Evolutionary conservation across 2,888 invertebrate species (phyloP).

Genomic region (Celastrina argiolus): DNA sequence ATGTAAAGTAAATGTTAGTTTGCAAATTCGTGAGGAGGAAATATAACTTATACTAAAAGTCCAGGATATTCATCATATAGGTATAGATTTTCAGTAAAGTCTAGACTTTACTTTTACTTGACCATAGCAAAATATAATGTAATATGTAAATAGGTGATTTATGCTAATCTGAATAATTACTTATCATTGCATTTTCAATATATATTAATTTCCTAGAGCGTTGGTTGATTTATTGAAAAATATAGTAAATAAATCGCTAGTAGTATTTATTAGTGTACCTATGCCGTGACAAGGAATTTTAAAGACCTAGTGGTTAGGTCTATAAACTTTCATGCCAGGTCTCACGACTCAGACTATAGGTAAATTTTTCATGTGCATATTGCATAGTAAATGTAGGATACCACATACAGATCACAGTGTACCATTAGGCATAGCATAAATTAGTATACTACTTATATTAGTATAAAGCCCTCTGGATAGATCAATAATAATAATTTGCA

Average conservation of each 20-base stretch:
- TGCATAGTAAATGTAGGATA: neutral
- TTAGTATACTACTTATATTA: neutral
- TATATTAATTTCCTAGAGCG: neutral
- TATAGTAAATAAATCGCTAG: neutral
- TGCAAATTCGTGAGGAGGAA: too few species aligned
- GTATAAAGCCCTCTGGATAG: neutral
- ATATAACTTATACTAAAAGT: too few species aligned
- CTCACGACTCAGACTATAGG: too few species aligned
- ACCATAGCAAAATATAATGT: neutral
- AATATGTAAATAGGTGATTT: neutral
- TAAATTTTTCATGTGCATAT: neutral
- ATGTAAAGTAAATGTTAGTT: too few species aligned
- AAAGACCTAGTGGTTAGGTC: too few species aligned
- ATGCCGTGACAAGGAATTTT: too few species aligned
- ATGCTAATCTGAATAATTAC: too few species aligned
- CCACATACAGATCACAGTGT: neutral
- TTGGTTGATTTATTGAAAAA: neutral
- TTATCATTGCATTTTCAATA: neutral
- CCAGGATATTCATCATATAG: too few species aligned
- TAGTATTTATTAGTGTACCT: too few species aligned
- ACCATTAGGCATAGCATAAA: neutral
- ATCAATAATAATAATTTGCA: neutral
- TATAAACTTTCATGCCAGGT: too few species aligned
- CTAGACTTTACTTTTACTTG: too few species aligned
- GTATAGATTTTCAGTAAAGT: too few species aligned